Evolutionary conservation across 2,888 invertebrate genomes (phyloP), one percentile per base, ranked within the genome.

Genomic region (Troilus luridus): DNA sequence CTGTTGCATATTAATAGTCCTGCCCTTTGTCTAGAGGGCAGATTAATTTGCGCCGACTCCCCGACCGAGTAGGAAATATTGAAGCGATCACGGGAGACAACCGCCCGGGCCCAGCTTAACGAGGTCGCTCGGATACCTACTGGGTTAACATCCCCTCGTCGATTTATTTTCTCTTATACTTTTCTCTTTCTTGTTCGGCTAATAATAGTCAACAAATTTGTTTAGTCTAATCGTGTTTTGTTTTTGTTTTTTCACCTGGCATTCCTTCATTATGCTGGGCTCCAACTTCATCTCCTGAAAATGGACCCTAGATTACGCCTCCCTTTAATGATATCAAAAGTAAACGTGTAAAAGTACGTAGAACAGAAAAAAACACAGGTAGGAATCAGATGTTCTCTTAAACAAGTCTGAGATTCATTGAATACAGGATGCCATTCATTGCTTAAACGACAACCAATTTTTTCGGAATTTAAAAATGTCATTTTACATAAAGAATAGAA

Each of bases 1-100:
- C 64, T 62, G 54, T 89, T 89, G 89, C 89, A 89, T 89, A 89
- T 89, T 89, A 89, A 89, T 89, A 89, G 89, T 89, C 62, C 64
- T 54, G n/a, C n/a, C 67, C 89, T 89, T 89, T 89, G 89, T 89
- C 89, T 89, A 89, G 60, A 89, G 89, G 60, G 54, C 64, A 67
- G 89, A 89, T 89, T 89, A 89, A 89, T 89, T 89, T 64, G 89
- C 89, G 89, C 89, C 88, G 60, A 8, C 27, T 85, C 85, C 56
- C 56, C 8, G 56, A 5, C 72, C 21, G 56, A 11, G 21, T 54
- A 89, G 64, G 89, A 89, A 89, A 89, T 64, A 89, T 89, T 89
- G 89, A 89, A 89, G 89, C 89, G n/a, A 89, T 89, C 89, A 89
- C 64, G 21, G 41, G 60, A 27, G 88, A 88, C 62, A 62, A 41